Evolutionary conservation across 2,888 invertebrate genomes (phyloP), one percentile per base, ranked within the genome.

Genomic region (Andrena flavipes): DNA sequence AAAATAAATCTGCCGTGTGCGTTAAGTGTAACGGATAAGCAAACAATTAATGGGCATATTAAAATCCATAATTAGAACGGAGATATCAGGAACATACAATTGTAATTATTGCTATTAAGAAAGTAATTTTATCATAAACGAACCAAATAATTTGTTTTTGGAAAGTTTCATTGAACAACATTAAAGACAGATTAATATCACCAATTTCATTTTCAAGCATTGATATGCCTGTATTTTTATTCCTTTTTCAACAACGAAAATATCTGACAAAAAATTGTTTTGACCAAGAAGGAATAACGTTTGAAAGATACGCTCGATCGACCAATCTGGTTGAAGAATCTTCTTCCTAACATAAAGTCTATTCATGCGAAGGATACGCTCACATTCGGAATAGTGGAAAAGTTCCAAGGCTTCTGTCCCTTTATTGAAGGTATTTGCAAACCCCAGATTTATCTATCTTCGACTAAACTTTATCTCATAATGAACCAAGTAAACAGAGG

Each of bases 371-470:
- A n/a, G 56, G 23, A 63, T 16, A 74, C 56, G 42, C 33, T 64
- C 16, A 56, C 10, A 48, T 29, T 42, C 20, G 26, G 35, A 73
- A 42, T 26, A 63, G 48, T 30, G 60, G 51, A 80, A 48, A 30
- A 73, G 29, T 59, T 71, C 33, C 67, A 56, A 60, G 68, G 71
- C 13, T 65, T 62, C 59, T 48, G 72, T 56, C 62, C 59, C 64
- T 83, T 73, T 80, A 16, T 51, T 48, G 33, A 5, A 63, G 29
- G 49, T 75, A 84, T 78, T 83, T 81, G 71, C 76, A 80, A 84
- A 78, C 23, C 76, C 49, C 60, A 70, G 76, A 82, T 86, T 78
- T 73, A 76, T 76, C 56, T 69, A 87, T 86, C 84, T 84, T 56
- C 69, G 23, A 65, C 71, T 63, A 69, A 76, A 74, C 85, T 83